Percentiles rank a stretch among this genome's conserved stretches.
Conservation (phyloP, 2,113 vertebrate species). For the Microcebus jonahi region DNA sequence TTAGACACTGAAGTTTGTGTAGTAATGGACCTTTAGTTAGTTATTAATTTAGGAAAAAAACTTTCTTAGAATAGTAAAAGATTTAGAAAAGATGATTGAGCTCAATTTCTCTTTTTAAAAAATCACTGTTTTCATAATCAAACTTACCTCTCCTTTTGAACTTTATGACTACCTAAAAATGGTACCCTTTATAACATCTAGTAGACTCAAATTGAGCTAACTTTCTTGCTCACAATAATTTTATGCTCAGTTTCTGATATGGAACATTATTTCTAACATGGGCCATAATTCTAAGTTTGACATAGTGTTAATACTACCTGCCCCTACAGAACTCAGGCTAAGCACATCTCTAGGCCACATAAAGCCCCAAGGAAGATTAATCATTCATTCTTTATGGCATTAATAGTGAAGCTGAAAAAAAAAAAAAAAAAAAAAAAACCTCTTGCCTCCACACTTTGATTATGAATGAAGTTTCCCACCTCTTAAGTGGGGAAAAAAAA, state of each 20-base stretch:
- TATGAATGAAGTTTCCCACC: background rate
- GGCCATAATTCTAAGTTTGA: background rate
- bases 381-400: background rate
- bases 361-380: background rate
- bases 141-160: background rate
- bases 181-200: background rate
- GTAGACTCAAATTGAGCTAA: background rate
- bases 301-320: background rate
- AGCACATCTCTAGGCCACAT: too few relatives aligned
- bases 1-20: background rate
- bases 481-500: background rate
- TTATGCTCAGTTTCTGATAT: background rate
- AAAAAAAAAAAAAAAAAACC: background rate
- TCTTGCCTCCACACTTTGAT: rapidly evolving
- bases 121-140: background rate
- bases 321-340: background rate
- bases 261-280: background rate
- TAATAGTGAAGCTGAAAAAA: background rate
- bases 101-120: background rate
- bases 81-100: background rate
- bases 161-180: background rate
- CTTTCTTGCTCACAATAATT: background rate
- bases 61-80: background rate
- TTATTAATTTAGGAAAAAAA: background rate
- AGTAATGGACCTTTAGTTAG: background rate